Conservation (phyloP, 2,888 invertebrate genomes). For the Synergus japonicus region DNA sequence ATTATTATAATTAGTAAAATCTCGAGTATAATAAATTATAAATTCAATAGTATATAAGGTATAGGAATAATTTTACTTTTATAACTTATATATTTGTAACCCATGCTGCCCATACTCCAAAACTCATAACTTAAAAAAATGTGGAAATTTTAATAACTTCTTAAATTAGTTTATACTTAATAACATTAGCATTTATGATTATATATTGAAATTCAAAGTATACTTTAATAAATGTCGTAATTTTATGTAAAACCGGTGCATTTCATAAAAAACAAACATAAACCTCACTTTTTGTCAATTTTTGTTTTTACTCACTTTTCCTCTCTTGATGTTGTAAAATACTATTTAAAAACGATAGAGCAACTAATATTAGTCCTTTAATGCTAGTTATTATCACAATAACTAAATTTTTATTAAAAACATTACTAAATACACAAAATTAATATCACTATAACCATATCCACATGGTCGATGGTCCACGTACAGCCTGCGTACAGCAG, state of each 20-base stretch:
- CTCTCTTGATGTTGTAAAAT: neutral
- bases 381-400: neutral
- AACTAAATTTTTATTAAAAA: conserved; percentile 11
- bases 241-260: neutral
- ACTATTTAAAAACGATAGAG: neutral
- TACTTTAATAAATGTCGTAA: neutral
- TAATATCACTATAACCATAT: neutral
- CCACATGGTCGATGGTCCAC: no score
- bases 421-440: conserved; percentile 30
- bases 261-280: neutral
- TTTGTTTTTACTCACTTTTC: neutral
- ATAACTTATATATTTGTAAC: neutral
- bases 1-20: neutral
- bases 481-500: no score
- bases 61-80: neutral
- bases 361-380: neutral
- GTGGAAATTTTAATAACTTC: neutral
- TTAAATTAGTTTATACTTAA: neutral
- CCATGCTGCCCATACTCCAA: no score
- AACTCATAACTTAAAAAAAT: neutral
- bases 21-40: neutral
- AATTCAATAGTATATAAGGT: neutral
- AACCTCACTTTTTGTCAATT: neutral
- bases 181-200: neutral
- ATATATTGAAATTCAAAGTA: neutral